phyloP scores from a whole-genome alignment of 2,113 vertebrate genomes.

The Bubo blakistoni region DNA sequence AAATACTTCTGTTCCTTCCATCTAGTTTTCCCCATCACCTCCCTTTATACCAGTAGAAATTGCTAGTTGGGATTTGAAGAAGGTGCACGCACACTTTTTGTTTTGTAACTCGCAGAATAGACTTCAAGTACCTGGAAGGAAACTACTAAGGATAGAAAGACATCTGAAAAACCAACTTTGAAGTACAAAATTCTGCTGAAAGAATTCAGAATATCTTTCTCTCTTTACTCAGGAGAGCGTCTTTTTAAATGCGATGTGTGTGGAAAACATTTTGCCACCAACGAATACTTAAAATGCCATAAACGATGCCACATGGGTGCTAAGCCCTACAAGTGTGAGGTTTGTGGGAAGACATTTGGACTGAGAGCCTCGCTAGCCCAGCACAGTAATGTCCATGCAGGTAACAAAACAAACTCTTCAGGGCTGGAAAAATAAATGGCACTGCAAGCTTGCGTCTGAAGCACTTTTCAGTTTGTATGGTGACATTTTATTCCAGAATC shows the following conservation, averaged over 20 bases:
- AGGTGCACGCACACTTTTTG: fast-evolving
- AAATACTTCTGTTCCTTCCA: not conserved
- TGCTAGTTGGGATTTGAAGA: not conserved
- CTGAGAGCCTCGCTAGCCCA: slow-evolving; percentile 68
- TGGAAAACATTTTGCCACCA: slow-evolving; percentile 71
- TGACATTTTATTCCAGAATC: not conserved
- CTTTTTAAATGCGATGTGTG: slow-evolving; percentile 64
- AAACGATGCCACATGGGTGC: slow-evolving; percentile 69
- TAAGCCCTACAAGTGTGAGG: slow-evolving; percentile 60
- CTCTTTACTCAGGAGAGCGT: slow-evolving; percentile 55
- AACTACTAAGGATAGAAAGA: not conserved
- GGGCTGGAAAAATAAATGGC: not conserved
- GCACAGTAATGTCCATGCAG: slow-evolving; percentile 68
- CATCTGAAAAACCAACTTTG: not conserved
- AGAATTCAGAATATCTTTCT: not conserved
- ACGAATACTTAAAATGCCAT: slow-evolving; percentile 69
- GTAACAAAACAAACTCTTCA: not conserved
- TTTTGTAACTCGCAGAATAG: not conserved
- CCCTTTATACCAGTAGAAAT: not conserved
- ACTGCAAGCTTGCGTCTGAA: not conserved
- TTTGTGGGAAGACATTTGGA: slow-evolving; percentile 63
- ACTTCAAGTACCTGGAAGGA: not conserved
- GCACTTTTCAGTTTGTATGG: fast-evolving
- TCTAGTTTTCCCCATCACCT: not conserved
- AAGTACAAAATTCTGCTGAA: not conserved